phyloP scores from a whole-genome alignment of 2,888 invertebrate species.

The Diarsia mendica region DNA sequence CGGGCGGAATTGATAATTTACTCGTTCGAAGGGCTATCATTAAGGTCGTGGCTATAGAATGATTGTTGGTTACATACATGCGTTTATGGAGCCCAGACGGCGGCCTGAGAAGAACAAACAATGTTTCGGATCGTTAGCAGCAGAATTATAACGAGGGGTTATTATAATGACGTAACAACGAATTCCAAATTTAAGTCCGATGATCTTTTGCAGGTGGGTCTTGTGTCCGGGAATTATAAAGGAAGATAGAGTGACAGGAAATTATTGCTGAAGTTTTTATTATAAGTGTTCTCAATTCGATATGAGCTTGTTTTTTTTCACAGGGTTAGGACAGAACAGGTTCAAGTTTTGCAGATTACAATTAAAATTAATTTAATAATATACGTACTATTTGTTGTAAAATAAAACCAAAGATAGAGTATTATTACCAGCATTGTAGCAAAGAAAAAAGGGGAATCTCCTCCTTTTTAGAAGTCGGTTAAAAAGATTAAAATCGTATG shows the following conservation, averaged over 20 bases:
- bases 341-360: neutral
- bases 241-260: constrained; percentile 2
- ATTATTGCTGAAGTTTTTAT: neutral
- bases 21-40: constrained; percentile 89
- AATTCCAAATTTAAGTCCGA: constrained; percentile 73
- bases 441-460: too few relatives aligned
- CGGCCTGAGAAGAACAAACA: constrained; percentile 89
- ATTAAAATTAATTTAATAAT: too few relatives aligned
- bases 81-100: constrained; percentile 82
- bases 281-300: neutral
- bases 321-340: neutral
- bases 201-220: constrained; percentile 73
- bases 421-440: too few relatives aligned
- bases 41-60: constrained; percentile 85
- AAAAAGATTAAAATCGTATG: neutral
- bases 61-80: constrained; percentile 86
- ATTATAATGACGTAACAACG: constrained; percentile 81
- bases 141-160: constrained; percentile 84
- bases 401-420: too few relatives aligned
- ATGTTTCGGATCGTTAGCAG: constrained; percentile 88
- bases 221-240: constrained; percentile 51
- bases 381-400: neutral
- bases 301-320: neutral
- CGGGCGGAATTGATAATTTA: constrained; percentile 90
- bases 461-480: too few relatives aligned